phyloP scores from a whole-genome alignment of 2,888 invertebrate species.

The Blomia tropicalis region DNA sequence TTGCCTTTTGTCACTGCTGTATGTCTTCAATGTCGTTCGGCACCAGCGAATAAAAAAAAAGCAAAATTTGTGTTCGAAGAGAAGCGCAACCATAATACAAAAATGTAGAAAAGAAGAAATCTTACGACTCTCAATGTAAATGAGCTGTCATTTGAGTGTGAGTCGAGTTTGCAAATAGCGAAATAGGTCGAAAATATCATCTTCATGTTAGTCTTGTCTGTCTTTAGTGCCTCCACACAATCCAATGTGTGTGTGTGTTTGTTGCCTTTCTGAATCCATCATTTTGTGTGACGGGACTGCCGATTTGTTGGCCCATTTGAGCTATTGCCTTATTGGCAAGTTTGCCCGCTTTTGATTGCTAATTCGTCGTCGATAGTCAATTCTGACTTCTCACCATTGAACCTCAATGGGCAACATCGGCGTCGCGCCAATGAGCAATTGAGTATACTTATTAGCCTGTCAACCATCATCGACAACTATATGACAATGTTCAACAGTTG shows the following conservation, averaged over 20 bases:
- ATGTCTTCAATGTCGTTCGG: constrained; percentile 5
- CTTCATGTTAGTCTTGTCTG: neutral
- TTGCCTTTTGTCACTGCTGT: neutral
- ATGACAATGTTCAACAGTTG: no score
- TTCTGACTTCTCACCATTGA: no score
- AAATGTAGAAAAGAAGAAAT: no score
- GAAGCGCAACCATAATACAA: no score
- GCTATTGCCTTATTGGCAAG: neutral
- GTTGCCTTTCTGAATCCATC: neutral
- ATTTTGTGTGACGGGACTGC: no score
- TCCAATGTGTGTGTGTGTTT: neutral
- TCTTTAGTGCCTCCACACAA: neutral
- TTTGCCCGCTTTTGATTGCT: neutral
- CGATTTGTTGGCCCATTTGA: neutral
- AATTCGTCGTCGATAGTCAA: no score
- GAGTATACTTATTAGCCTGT: no score
- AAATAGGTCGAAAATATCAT: constrained; percentile 15
- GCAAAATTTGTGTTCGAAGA: no score
- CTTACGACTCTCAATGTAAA: neutral
- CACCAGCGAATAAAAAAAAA: neutral
- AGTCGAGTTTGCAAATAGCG: neutral
- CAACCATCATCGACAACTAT: no score
- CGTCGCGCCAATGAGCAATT: no score
- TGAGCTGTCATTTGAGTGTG: neutral
- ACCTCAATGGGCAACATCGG: no score